These are phyloP conservation scores for Ethmia dodecea DNA, from an alignment of 2,888 invertebrate species.

Conservation along the genomic window DNA sequence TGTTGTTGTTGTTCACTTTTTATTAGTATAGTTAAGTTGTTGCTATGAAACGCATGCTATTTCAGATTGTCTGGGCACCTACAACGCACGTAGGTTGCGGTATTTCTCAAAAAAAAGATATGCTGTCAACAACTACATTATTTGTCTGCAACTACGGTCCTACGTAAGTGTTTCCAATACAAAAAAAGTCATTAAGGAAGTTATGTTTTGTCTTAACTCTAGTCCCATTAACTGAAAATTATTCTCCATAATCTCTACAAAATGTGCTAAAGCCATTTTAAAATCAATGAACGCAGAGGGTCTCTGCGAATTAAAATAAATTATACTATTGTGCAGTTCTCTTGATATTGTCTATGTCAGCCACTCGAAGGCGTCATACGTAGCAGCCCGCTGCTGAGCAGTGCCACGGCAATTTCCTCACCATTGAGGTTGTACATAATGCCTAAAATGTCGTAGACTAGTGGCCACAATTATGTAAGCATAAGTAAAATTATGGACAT, in stretches of 20 bases:
- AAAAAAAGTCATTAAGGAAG: neutral
- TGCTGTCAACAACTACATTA: conserved; percentile 25
- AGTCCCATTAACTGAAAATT: neutral
- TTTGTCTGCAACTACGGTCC: conserved; percentile 31
- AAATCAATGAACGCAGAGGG: too few species aligned
- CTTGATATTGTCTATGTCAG: neutral
- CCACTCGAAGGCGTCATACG: too few species aligned
- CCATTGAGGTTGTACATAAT: too few species aligned
- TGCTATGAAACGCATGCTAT: too few species aligned
- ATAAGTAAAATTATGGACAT: too few species aligned
- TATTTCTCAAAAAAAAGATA: conserved; percentile 24
- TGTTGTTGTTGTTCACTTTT: neutral
- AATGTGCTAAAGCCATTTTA: neutral
- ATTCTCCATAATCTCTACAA: neutral
- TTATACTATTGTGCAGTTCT: neutral
- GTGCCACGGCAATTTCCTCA: too few species aligned
- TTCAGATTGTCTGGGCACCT: conserved; percentile 27
- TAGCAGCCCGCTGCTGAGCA: too few species aligned
- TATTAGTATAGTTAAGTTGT: neutral
- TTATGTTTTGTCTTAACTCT: neutral
- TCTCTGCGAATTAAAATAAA: too few species aligned
- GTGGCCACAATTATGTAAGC: too few species aligned
- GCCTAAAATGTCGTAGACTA: too few species aligned
- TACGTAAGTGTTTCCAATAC: conserved; percentile 19
- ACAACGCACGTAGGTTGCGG: conserved; percentile 23